These are phyloP conservation scores for Melikaiella ostensackeni DNA, from an alignment of 2,888 invertebrate genomes.

Conservation along the genomic window DNA sequence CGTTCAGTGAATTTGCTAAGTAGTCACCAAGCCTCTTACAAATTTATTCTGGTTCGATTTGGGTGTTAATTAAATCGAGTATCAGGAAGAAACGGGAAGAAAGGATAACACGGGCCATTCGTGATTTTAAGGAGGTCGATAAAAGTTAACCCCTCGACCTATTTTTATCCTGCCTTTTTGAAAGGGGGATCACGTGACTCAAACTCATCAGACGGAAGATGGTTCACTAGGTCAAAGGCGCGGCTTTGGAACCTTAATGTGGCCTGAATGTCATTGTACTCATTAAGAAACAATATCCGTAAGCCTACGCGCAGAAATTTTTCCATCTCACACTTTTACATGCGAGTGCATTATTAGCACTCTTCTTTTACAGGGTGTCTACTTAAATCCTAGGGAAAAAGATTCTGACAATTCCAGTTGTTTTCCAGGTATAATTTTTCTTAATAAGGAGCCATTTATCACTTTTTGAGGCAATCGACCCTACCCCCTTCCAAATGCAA, in stretches of 20 bases:
- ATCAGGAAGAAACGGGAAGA: not conserved
- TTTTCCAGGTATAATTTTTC: too few species aligned
- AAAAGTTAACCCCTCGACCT: constrained; percentile 38
- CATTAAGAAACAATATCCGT: constrained; percentile 34
- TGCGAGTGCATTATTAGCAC: not conserved
- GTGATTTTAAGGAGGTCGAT: constrained; percentile 36
- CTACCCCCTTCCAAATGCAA: too few species aligned
- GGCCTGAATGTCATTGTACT: constrained; percentile 36
- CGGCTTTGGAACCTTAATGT: constrained; percentile 29
- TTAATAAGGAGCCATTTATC: too few species aligned
- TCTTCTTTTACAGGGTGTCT: too few species aligned
- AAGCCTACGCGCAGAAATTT: constrained; percentile 26
- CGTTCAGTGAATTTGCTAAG: not conserved
- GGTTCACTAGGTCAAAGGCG: constrained; percentile 38
- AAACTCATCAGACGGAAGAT: constrained; percentile 13
- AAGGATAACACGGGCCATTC: constrained; percentile 12
- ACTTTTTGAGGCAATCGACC: too few species aligned
- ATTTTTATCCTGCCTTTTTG: constrained; percentile 23
- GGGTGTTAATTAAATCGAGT: constrained; percentile 25
- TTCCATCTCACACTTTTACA: not conserved
- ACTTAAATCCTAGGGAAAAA: too few species aligned
- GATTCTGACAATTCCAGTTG: too few species aligned
- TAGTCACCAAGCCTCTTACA: not conserved
- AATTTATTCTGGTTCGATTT: constrained; percentile 7
- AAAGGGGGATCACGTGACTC: constrained; percentile 30